Percentiles rank a stretch among this genome's conserved stretches.
phyloP scores from a whole-genome alignment of 1,140 invertebrate species.

The Procambarus clarkii region DNA sequence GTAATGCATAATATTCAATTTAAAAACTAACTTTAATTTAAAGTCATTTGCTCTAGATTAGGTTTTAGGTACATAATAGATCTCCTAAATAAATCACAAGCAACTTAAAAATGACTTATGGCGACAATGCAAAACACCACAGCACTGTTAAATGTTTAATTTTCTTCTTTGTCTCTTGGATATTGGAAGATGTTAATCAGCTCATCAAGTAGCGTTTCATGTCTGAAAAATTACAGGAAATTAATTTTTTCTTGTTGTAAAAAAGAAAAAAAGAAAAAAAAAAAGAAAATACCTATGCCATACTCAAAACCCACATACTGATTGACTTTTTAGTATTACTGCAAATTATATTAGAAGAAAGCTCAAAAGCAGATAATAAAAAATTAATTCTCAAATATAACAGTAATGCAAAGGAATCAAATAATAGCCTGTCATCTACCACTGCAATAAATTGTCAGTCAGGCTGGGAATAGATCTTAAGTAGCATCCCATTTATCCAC shows the following conservation, averaged over 20 bases:
- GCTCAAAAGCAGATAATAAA: too few relatives aligned
- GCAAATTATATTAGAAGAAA: too few relatives aligned
- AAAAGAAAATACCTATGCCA: too few relatives aligned
- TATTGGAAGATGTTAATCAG: conserved; percentile 92
- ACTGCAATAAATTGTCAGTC: too few relatives aligned
- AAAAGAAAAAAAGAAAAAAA: too few relatives aligned
- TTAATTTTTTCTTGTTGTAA: conserved; percentile 70
- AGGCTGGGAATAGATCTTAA: too few relatives aligned
- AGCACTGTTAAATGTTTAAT: not conserved
- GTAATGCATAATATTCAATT: not conserved
- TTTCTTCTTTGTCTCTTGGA: conserved; percentile 37
- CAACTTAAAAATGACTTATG: not conserved
- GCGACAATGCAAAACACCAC: not conserved
- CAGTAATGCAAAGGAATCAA: too few relatives aligned
- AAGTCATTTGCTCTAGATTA: not conserved
- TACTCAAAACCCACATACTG: too few relatives aligned
- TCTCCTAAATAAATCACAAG: not conserved
- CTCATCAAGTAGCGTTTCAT: conserved; percentile 94
- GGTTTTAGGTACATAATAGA: not conserved
- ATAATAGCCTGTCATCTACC: too few relatives aligned
- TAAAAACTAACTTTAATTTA: not conserved
- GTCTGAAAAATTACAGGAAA: conserved; percentile 73
- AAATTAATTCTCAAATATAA: too few relatives aligned
- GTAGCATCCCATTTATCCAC: too few relatives aligned
- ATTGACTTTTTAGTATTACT: too few relatives aligned